A percentile compares a stretch with the other conserved stretches of the same genome.
Evolutionary conservation across 1,140 invertebrate species (phyloP).

Genomic region (Colletes latitarsis): DNA sequence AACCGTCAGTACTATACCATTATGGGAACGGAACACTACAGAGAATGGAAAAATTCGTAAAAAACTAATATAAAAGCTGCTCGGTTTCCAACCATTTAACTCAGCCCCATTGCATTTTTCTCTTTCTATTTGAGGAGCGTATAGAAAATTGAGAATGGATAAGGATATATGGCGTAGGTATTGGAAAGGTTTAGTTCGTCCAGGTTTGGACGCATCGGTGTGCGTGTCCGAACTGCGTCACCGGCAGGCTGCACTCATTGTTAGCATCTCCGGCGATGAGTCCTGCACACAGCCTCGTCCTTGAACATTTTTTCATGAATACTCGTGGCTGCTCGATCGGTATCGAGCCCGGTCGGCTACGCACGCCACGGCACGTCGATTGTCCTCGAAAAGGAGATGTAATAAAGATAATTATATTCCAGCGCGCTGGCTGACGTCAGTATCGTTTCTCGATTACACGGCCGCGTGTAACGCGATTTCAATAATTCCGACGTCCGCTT

Average conservation of each 20-base stretch:
- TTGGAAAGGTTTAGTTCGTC: neutral
- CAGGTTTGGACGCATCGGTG: neutral
- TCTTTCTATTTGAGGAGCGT: too few relatives aligned
- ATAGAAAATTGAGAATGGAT: too few relatives aligned
- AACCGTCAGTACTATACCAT: too few relatives aligned
- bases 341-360: constrained; percentile 16
- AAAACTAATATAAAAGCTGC: too few relatives aligned
- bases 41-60: too few relatives aligned
- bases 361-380: constrained; percentile 31
- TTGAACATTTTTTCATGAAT: constrained; percentile 51
- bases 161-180: too few relatives aligned
- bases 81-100: too few relatives aligned
- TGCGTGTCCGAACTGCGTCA: constrained; percentile 1
- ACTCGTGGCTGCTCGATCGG: constrained; percentile 33
- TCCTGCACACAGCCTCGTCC: constrained; percentile 45
- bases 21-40: too few relatives aligned
- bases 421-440: constrained; percentile 53
- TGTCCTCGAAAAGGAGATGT: constrained; percentile 63
- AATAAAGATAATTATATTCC: constrained; percentile 65
- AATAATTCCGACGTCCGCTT: neutral
- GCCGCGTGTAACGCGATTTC: constrained; percentile 38
- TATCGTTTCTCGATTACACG: constrained; percentile 51
- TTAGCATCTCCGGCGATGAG: constrained; percentile 42
- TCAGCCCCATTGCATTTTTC: too few relatives aligned
- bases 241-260: constrained; percentile 22